Evolutionary conservation across 2,797 vertebrate species (phyloP), one percentile per base, ranked within the genome.

Genomic region (Hyperoplus immaculatus): DNA sequence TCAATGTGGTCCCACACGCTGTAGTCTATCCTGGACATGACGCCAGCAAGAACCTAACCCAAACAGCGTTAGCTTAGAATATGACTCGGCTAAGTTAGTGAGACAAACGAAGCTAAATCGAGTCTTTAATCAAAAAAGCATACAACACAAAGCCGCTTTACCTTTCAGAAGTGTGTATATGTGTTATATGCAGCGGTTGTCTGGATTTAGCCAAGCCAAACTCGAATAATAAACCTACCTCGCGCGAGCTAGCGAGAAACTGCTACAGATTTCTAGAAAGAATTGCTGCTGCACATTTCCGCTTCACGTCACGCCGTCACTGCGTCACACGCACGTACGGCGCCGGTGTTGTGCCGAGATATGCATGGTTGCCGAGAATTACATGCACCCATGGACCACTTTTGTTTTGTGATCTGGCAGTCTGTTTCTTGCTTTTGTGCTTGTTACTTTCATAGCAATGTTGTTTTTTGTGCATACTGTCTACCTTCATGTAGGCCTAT

Each of bases 1-100:
- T 99, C 98, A 79, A 99, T 99, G 84, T 98, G 97, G 87, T 99
- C 97, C 98, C 98, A 99, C 89, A 98, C 96, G 88, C 98, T 99
- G 92, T 99, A 99, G 83, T 99, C 98, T 93, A 98, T 98, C 93
- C 97, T 95, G 36, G 95, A 94, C 95, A 96, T 96, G 29, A 73
- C 88, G 69, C 72, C 82, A 81, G 57, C 43, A 43, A 64, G 13
- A 73, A 45, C 47, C 79, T 39, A 70, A 80, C 72, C 80, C 77
- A 72, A 82, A 78, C 78, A 58, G 51, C 75, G 82, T 87, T 88
- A 91, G 88, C 92, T 74, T 63, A 4, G 18, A 61, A 47, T 51
- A 55, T 57, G 51, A 76, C 61, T 72, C 69, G 64, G 75, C 72
- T 80, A 77, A 77, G n/a, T 87, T 78, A 9, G 18, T 16, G 51